phyloP scores from a whole-genome alignment of 2,113 vertebrate genomes.

The Panurus biarmicus region DNA sequence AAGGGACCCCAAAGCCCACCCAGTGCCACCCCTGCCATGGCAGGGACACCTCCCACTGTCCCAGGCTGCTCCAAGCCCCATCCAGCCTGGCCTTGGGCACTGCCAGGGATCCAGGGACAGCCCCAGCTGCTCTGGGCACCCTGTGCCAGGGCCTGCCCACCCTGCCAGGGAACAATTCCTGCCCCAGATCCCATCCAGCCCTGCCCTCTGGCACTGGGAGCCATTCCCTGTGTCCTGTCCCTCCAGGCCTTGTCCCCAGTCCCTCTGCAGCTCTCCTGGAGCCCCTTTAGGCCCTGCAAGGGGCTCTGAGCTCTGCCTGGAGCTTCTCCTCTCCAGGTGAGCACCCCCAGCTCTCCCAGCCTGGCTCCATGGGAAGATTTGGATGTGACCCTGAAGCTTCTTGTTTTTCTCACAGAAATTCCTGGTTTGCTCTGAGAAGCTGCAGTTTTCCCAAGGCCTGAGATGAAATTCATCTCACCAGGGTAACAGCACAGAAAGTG shows the following conservation, averaged over 20 bases:
- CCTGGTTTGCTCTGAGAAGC: not conserved
- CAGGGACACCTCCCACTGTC: not conserved
- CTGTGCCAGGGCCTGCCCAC: not conserved
- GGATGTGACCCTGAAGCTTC: not conserved
- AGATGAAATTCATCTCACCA: not conserved
- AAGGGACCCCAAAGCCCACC: accelerated
- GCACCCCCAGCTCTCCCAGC: not conserved
- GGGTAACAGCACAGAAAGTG: not conserved
- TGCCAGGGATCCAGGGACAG: not conserved
- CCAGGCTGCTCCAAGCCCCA: not conserved
- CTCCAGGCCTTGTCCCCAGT: not conserved
- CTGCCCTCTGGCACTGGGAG: not conserved
- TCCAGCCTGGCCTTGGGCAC: not conserved
- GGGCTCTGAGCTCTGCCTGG: not conserved
- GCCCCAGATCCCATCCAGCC: accelerated
- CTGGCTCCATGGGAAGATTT: not conserved
- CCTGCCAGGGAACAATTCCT: not conserved
- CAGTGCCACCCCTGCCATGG: not conserved
- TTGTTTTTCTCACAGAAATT: not conserved
- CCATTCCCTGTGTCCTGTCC: not conserved
- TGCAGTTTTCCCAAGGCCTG: not conserved
- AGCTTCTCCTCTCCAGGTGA: not conserved
- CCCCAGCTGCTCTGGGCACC: not conserved
- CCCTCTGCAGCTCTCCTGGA: not conserved
- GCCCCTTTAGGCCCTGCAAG: accelerated